A percentile compares a stretch with the other conserved stretches of the same genome.
Evolutionary conservation across 2,113 vertebrate species (phyloP).

Genomic region (Heterochromis multidens): DNA sequence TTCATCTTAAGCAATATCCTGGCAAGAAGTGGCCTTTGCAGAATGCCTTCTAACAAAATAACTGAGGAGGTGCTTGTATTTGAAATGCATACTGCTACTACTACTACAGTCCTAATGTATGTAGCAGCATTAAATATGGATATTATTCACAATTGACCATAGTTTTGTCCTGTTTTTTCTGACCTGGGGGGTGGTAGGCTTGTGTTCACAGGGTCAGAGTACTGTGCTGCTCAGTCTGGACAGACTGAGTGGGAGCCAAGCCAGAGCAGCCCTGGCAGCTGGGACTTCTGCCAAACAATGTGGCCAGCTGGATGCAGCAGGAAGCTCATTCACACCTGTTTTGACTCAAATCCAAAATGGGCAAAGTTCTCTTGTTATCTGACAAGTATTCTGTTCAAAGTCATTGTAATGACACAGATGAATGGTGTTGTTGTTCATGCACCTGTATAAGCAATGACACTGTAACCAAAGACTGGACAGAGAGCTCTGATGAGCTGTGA

Average conservation of each 20-base stretch:
- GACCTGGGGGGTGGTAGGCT: background rate
- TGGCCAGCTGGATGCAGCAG: conserved; percentile 12
- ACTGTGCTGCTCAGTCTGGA: background rate
- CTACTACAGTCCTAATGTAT: background rate
- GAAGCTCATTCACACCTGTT: conserved; percentile 12
- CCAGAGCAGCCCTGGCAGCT: background rate
- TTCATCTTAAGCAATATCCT: background rate
- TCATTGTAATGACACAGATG: background rate
- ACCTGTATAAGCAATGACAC: conserved; percentile 1
- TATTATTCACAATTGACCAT: background rate
- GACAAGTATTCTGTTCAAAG: background rate
- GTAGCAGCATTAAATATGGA: background rate
- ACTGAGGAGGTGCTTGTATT: background rate
- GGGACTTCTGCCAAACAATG: background rate
- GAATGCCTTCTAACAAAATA: background rate
- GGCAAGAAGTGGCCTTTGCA: background rate
- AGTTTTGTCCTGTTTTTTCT: background rate
- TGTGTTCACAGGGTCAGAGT: conserved; percentile 12
- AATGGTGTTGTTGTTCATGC: background rate
- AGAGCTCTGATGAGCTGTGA: background rate
- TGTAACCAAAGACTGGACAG: conserved; percentile 19
- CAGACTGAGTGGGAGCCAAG: background rate
- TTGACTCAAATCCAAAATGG: conserved; percentile 2
- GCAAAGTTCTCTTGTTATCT: background rate
- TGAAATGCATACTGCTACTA: background rate